Conservation (phyloP, 2,888 invertebrate genomes). For the Xanthorhoe designata region DNA sequence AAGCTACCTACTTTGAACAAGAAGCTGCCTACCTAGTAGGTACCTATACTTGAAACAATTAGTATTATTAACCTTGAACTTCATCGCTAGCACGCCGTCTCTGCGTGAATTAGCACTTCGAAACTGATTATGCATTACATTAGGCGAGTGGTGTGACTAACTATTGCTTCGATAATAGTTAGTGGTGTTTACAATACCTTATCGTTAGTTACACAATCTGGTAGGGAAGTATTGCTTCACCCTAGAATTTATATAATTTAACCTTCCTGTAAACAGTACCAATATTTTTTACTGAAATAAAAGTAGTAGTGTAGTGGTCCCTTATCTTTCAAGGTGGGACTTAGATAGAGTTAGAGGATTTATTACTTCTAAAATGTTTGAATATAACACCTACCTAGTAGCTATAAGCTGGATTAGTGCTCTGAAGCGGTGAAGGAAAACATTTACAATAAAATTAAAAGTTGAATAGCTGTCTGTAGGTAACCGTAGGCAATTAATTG, state of each 20-base stretch:
- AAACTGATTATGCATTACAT: constrained; percentile 24
- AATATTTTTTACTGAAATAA: background rate
- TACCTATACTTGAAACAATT: background rate
- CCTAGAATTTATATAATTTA: background rate
- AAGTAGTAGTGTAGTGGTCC: no score
- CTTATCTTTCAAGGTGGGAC: no score
- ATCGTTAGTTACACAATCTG: constrained; percentile 18
- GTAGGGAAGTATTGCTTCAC: constrained; percentile 1
- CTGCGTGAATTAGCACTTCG: constrained; percentile 25
- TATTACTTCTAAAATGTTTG: no score
- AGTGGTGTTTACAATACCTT: constrained; percentile 18
- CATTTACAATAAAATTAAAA: no score
- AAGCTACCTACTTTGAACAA: no score
- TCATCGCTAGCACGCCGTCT: constrained; percentile 29
- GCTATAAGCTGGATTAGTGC: no score
- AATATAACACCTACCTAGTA: no score
- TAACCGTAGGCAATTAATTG: no score
- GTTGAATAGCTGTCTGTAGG: no score
- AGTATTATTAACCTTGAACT: constrained; percentile 39
- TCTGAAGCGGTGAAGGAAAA: no score
- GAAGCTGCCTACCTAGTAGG: no score
- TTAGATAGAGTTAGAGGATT: no score
- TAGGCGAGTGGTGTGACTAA: constrained; percentile 16
- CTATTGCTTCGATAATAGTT: constrained; percentile 9
- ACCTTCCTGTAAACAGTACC: background rate